These are phyloP conservation scores for Nycticebus coucang DNA, from an alignment of 2,113 vertebrate species.

Conservation along the genomic window DNA sequence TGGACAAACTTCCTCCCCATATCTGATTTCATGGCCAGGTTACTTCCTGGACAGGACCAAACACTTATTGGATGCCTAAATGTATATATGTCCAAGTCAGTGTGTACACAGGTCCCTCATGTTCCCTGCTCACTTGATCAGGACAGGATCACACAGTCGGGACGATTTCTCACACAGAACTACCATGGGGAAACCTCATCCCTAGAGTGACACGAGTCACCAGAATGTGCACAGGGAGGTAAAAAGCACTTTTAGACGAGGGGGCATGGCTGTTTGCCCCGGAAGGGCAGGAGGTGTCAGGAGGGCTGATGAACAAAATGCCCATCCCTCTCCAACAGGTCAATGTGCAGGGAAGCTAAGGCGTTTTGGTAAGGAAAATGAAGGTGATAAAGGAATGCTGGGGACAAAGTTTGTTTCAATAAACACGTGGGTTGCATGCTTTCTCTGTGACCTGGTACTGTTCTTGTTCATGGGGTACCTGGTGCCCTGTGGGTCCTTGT, in stretches of 20 bases:
- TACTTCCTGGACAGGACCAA: slow-evolving; percentile 56
- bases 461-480: background rate
- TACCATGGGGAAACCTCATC: background rate
- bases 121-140: background rate
- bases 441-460: background rate
- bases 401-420: background rate
- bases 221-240: background rate
- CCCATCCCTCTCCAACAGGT: background rate
- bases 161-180: background rate
- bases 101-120: background rate
- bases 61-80: slow-evolving; percentile 3
- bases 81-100: background rate
- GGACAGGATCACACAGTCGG: background rate
- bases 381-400: background rate
- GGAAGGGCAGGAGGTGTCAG: background rate
- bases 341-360: background rate
- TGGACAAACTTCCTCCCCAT: slow-evolving; percentile 35
- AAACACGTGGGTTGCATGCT: background rate
- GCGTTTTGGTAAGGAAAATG: background rate
- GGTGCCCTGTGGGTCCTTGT: background rate
- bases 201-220: background rate
- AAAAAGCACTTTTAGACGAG: background rate
- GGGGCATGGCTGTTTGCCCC: background rate
- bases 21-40: slow-evolving; percentile 65
- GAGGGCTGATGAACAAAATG: background rate